Evolutionary conservation across 2,797 vertebrate genomes (phyloP).

Genomic region (Spea hammondii): DNA sequence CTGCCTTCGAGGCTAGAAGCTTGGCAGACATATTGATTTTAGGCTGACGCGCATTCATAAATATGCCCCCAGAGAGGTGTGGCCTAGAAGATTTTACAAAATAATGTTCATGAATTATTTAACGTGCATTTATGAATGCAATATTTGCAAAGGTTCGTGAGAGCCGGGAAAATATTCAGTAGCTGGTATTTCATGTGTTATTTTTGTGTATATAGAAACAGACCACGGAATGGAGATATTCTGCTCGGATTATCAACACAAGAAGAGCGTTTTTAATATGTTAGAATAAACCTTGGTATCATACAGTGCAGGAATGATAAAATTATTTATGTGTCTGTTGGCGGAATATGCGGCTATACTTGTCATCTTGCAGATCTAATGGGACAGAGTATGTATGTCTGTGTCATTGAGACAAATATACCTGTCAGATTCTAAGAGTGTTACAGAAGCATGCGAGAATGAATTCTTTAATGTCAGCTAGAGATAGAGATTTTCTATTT

Average conservation of each 20-base stretch:
- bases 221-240: constrained; percentile 31
- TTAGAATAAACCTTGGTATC: constrained; percentile 52
- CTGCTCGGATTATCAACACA: constrained; percentile 58
- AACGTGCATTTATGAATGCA: constrained; percentile 80
- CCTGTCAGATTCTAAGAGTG: constrained; percentile 36
- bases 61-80: constrained; percentile 83
- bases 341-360: constrained; percentile 42
- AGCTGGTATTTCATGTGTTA: constrained; percentile 40
- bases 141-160: constrained; percentile 74
- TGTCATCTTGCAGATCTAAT: constrained; percentile 49
- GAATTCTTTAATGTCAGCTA: constrained; percentile 9
- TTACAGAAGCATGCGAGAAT: constrained; percentile 15
- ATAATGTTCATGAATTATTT: constrained; percentile 97
- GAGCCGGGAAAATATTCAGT: constrained; percentile 62
- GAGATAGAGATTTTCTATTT: background rate
- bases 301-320: constrained; percentile 35
- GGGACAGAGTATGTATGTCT: constrained; percentile 38
- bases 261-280: constrained; percentile 53
- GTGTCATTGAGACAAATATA: constrained; percentile 52
- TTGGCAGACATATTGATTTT: constrained; percentile 85
- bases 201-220: background rate
- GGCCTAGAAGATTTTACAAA: constrained; percentile 81
- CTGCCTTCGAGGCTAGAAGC: constrained; percentile 73
- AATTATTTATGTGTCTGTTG: constrained; percentile 45
- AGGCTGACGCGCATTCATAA: constrained; percentile 71